These are phyloP conservation scores for Dinocampus coccinellae DNA, from an alignment of 2,888 invertebrate genomes.

Conservation along the genomic window DNA sequence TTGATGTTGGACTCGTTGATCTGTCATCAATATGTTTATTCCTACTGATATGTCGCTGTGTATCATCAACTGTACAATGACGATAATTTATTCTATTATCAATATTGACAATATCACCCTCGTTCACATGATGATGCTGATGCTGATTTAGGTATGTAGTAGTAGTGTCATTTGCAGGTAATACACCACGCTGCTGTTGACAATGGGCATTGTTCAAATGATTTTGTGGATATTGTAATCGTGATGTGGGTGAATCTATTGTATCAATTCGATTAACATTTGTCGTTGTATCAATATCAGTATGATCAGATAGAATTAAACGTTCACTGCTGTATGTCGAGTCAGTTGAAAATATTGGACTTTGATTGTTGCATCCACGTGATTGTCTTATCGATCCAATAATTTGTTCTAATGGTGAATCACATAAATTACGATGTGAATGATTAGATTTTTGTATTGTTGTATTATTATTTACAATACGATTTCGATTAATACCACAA, in stretches of 20 bases:
- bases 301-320: slow-evolving; percentile 24
- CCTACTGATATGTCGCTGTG: slow-evolving; percentile 9
- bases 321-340: slow-evolving; percentile 24
- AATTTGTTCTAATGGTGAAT: slow-evolving; percentile 30
- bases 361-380: slow-evolving; percentile 10
- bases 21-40: slow-evolving; percentile 25
- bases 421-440: slow-evolving; percentile 18
- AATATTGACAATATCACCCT: not conserved
- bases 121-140: slow-evolving; percentile 7
- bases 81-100: slow-evolving; percentile 20
- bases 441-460: slow-evolving; percentile 6
- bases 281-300: slow-evolving; percentile 8
- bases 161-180: not conserved
- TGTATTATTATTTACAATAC: slow-evolving; percentile 5
- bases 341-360: slow-evolving; percentile 22
- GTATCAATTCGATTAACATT: not conserved
- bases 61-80: slow-evolving; percentile 21
- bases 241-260: slow-evolving; percentile 21
- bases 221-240: slow-evolving; percentile 23
- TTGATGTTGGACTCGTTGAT: slow-evolving; percentile 31
- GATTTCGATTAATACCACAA: slow-evolving; percentile 1
- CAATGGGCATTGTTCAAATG: slow-evolving; percentile 27
- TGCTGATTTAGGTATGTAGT: slow-evolving; percentile 8
- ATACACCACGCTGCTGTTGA: not conserved
- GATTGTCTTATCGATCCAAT: slow-evolving; percentile 27